Evolutionary conservation across 2,797 vertebrate genomes (phyloP), one percentile per base, ranked within the genome.

Genomic region (Mallotus villosus): DNA sequence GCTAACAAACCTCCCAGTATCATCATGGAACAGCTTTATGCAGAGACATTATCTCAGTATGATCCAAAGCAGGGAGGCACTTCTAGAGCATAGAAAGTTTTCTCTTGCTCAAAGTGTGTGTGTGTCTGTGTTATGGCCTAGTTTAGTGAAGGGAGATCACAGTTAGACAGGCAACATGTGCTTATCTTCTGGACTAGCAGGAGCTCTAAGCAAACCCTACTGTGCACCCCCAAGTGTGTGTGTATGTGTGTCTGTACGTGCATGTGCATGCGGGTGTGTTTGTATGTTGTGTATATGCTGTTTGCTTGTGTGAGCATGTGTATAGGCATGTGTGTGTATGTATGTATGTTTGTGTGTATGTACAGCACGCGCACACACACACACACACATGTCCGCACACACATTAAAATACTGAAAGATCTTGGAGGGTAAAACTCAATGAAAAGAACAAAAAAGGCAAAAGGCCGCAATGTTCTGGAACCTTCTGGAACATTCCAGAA

Each of bases 201-300:
- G 73, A 63, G 32, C 67, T 25, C 64, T 24, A 24, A 59, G 24
- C 21, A 21, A 59, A 21, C 19, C 21, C 58, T 21, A 24, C 58
- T 9, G 29, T 32, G 29, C 29, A 32, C 29, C 29, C 80, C 81
- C 88, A 90, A 90, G 34, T 64, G 12, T 64, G 37, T 59, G 60
- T 55, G 59, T 55, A 1, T 55, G 51, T 17, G 3, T 17, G 2
- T 11, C 2, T 55, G 51, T 55, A n/a, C n/a, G n/a, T n/a, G 63
- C 12, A 55, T 72, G 24, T 51, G 55, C 5, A 16, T 53, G 3
- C 3, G 6, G 19, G 51, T 9, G 7, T 55, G 51, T 17, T 17
- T 17, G 2, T 11, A 16, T 55, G 51, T 55, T 55, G 29, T 32
- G 29, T 32, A 6, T 6, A 32, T 32, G 29, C 29, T 32, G 29